Conservation (phyloP, 2,797 vertebrate species). For the Dipus sagitta region DNA sequence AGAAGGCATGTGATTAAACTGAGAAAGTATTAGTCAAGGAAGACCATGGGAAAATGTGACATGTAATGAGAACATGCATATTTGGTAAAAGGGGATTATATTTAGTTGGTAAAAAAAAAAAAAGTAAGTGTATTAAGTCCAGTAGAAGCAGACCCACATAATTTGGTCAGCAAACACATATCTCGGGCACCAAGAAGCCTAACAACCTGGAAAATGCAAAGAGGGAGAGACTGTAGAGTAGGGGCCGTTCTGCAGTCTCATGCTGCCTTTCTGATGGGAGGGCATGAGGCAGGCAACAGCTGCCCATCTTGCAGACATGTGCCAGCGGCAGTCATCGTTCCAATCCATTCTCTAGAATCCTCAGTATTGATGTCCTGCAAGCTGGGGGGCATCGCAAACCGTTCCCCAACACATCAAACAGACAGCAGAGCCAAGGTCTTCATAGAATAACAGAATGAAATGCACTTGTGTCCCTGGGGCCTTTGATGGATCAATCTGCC, state of each 20-base stretch:
- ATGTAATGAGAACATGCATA: neutral
- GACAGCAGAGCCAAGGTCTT: slow-evolving; percentile 44
- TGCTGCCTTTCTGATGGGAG: neutral
- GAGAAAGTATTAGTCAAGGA: neutral
- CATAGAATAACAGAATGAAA: slow-evolving; percentile 55
- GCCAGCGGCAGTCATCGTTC: neutral
- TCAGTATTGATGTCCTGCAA: neutral
- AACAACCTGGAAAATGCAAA: neutral
- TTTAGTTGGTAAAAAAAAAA: neutral
- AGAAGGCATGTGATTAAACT: neutral
- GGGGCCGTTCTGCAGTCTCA: neutral
- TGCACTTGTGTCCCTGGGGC: slow-evolving; percentile 4
- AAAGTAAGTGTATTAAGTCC: neutral
- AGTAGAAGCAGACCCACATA: neutral
- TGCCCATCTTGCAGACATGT: neutral
- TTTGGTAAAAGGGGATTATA: neutral
- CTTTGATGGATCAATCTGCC: slow-evolving; percentile 67
- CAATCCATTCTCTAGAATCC: slow-evolving; percentile 1
- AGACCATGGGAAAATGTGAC: neutral
- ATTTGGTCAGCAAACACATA: neutral
- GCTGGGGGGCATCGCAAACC: neutral
- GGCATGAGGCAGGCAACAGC: slow-evolving; percentile 33
- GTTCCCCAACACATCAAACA: neutral
- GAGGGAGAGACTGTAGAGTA: neutral
- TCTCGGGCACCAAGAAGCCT: neutral